Evolutionary conservation across 1,140 invertebrate species (phyloP), one percentile per base, ranked within the genome.

Genomic region (Lanistes nyassanus): DNA sequence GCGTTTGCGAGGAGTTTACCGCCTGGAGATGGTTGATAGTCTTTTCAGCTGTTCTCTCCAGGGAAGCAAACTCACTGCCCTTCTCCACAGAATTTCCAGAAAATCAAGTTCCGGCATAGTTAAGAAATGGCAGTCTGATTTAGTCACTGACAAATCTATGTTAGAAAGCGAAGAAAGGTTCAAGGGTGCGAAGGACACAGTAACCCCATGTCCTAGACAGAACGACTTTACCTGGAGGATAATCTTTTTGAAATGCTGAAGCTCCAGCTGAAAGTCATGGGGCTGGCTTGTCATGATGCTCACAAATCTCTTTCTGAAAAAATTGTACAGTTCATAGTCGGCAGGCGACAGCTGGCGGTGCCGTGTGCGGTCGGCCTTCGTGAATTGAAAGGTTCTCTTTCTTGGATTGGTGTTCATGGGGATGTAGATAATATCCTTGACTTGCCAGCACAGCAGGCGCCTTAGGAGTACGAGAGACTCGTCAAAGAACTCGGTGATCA

Each of bases 401-500:
- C 72, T 34, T 36, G 29, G 47, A 58, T 81, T 80, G 1, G 66
- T 74, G 71, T 86, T 87, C 11, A 83, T 69, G 16, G 81, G 80
- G 31, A 85, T 80, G 74, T 84, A 87, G 29, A 88, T 51, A 37
- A 88, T 82, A 62, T 88, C 86, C 76, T 84, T 79, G 0, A 82
- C 65, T 6, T 77, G 75, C 86, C 86, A 88, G 75, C 86, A 86
- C 56, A 88, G 69, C 34, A 71, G 62, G 39, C 83, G 76, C 42
- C 80, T 81, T 29, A 88, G 60, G 11, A 88, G 70, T 1, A 88
- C 76, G 0, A 88, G 71, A 1, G 85, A 87, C 76, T 88, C 86
- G 53, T 83, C 79, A 55, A 88, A 85, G 68, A 82, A 76, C 66
- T 88, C 85, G 77, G 84, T 81, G 16, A 88, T 75, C 80, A 87